Conservation (phyloP, 2,888 invertebrate genomes). For the Acronicta leporina region DNA sequence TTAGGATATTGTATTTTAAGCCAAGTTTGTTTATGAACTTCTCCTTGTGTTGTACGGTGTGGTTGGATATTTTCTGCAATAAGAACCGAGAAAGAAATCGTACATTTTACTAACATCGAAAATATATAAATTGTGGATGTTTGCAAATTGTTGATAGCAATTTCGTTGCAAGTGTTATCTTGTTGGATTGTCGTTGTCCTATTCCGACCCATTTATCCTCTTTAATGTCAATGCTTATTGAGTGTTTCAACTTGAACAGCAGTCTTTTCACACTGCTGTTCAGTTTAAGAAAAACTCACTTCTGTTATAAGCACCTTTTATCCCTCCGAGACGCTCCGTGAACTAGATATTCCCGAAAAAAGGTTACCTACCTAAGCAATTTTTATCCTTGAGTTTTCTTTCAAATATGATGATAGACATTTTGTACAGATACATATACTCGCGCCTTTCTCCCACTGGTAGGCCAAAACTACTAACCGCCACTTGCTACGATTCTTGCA, state of each 20-base stretch:
- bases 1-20: conserved; percentile 49
- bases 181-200: too few species aligned
- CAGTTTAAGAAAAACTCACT: background rate
- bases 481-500: too few species aligned
- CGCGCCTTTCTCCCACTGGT: too few species aligned
- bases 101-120: background rate
- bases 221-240: too few species aligned
- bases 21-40: conserved; percentile 31
- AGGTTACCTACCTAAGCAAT: conserved; percentile 25
- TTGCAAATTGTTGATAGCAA: too few species aligned
- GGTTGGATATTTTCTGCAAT: conserved; percentile 8
- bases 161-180: too few species aligned
- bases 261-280: too few species aligned
- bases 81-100: conserved; percentile 7
- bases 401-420: conserved; percentile 5
- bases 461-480: too few species aligned
- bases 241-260: conserved; percentile 3
- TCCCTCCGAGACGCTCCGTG: conserved; percentile 12
- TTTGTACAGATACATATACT: too few species aligned
- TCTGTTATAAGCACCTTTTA: conserved; percentile 17
- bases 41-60: conserved; percentile 12
- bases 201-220: too few species aligned
- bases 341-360: conserved; percentile 22
- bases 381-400: conserved; percentile 17
- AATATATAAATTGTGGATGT: too few species aligned